phyloP scores from a whole-genome alignment of 2,113 vertebrate genomes.

The Oceanites oceanicus region DNA sequence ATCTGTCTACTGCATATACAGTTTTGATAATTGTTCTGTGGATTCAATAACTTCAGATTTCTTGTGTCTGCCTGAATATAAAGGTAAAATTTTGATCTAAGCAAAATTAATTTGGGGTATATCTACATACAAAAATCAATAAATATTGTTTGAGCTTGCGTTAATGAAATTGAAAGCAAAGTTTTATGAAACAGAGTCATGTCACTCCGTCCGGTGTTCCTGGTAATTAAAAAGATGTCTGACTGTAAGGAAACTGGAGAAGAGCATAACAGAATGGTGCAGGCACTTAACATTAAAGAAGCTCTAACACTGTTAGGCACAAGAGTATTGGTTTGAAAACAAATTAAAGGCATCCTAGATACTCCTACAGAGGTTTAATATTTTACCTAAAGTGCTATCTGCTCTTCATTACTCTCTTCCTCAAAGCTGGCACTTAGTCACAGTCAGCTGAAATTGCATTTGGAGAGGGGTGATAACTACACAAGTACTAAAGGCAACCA shows the following conservation, averaged over 20 bases:
- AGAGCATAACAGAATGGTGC: conserved; percentile 14
- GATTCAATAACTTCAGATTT: not conserved
- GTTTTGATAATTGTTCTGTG: not conserved
- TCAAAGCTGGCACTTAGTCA: conserved; percentile 71
- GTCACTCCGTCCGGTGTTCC: conserved; percentile 21
- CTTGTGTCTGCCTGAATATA: not conserved
- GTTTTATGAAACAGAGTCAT: not conserved
- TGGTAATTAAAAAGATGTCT: conserved; percentile 59
- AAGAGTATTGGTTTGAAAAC: conserved; percentile 57
- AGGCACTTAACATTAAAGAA: conserved; percentile 44
- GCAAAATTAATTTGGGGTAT: not conserved
- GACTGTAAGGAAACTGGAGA: conserved; percentile 28
- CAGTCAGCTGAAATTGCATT: conserved; percentile 75
- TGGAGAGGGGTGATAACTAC: conserved; percentile 77
- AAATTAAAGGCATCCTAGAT: conserved; percentile 63
- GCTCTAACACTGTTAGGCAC: conserved; percentile 42
- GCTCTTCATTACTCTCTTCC: conserved; percentile 58
- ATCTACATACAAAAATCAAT: not conserved
- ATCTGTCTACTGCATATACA: not conserved
- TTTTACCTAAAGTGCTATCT: conserved; percentile 59
- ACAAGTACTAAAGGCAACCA: conserved; percentile 72
- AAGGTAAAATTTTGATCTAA: not conserved
- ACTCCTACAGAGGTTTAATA: conserved; percentile 47
- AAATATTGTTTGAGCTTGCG: conserved; percentile 14
- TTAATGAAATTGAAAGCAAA: conserved; percentile 15